These are phyloP conservation scores for Babylonia areolata DNA, from an alignment of 1,140 invertebrate species.

Conservation along the genomic window DNA sequence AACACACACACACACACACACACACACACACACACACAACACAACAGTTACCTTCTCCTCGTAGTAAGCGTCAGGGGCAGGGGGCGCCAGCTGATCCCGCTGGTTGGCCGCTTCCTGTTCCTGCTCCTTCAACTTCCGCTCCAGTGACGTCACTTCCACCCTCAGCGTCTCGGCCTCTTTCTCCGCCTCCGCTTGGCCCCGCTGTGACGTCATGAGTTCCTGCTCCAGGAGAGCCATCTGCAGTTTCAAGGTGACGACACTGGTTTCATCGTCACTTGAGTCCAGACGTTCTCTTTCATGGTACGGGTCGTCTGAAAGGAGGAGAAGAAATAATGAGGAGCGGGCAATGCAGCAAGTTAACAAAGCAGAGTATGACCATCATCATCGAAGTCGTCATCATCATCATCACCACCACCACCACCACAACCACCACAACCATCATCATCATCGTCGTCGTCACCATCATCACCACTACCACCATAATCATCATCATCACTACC, in stretches of 20 bases:
- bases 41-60: constrained; percentile 68
- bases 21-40: not conserved
- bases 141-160: constrained; percentile 85
- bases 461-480: no score
- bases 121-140: constrained; percentile 77
- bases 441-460: no score
- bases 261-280: constrained; percentile 29
- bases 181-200: constrained; percentile 90
- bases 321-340: no score
- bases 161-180: constrained; percentile 84
- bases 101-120: constrained; percentile 42
- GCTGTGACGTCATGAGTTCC: constrained; percentile 87
- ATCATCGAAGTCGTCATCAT: no score
- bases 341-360: no score
- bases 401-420: no score
- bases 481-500: no score
- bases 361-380: no score
- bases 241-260: constrained; percentile 71
- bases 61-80: constrained; percentile 64
- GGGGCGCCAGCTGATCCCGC: constrained; percentile 48
- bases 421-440: no score
- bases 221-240: constrained; percentile 91
- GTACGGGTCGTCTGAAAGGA: no score
- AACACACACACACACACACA: not conserved
- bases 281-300: constrained; percentile 16